These are phyloP conservation scores for Esox niger DNA, from an alignment of 2,113 vertebrate genomes.

Conservation along the genomic window DNA sequence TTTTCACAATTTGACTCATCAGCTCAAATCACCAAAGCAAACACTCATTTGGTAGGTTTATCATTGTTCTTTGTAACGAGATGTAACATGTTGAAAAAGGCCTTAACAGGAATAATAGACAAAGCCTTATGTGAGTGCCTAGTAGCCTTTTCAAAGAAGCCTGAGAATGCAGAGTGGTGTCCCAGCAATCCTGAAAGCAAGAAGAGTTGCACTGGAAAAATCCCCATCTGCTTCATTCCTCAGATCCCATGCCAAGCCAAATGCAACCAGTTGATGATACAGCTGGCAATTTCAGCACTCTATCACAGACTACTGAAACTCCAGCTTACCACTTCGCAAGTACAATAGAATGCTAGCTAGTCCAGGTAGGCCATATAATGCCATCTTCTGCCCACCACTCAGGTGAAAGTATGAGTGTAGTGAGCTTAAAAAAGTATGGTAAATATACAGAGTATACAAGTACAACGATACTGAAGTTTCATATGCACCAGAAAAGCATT, in stretches of 20 bases:
- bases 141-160: neutral
- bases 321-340: neutral
- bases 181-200: slow-evolving; percentile 26
- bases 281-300: slow-evolving; percentile 25
- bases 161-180: slow-evolving; percentile 7
- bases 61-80: too few species aligned
- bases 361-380: slow-evolving; percentile 21
- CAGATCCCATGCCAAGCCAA: slow-evolving; percentile 25
- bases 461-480: slow-evolving; percentile 31
- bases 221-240: slow-evolving; percentile 35
- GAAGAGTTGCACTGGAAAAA: slow-evolving; percentile 25
- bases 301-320: neutral
- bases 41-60: too few species aligned
- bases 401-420: slow-evolving; percentile 18
- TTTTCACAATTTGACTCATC: too few species aligned
- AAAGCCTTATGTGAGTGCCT: neutral
- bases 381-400: slow-evolving; percentile 4
- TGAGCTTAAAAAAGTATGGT: slow-evolving; percentile 16
- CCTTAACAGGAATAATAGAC: too few species aligned
- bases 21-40: too few species aligned
- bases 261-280: slow-evolving; percentile 37
- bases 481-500: slow-evolving; percentile 5
- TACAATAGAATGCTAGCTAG: slow-evolving; percentile 10
- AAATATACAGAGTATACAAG: slow-evolving; percentile 25
- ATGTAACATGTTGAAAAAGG: too few species aligned